A percentile compares a stretch with the other conserved stretches of the same genome.
phyloP scores from a whole-genome alignment of 2,113 vertebrate genomes.

The Poecilia latipinna region DNA sequence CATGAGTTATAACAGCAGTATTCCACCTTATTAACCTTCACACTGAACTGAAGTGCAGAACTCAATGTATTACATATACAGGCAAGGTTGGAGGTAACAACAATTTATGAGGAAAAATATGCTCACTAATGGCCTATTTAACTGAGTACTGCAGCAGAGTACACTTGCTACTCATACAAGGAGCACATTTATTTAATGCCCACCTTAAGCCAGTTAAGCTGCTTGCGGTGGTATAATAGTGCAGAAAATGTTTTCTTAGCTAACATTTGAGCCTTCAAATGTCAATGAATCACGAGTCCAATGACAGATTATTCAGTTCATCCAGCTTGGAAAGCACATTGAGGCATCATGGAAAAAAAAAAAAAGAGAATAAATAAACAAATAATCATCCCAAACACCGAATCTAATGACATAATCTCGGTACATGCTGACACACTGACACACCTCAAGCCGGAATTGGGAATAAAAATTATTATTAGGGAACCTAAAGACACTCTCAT shows the following conservation, averaged over 20 bases:
- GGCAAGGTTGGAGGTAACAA: too few species aligned
- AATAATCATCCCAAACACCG: neutral
- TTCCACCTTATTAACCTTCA: too few species aligned
- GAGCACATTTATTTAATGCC: neutral
- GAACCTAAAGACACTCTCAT: neutral
- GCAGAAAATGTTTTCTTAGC: slow-evolving; percentile 9
- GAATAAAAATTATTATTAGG: neutral
- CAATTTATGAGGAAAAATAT: neutral
- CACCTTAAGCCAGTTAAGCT: neutral
- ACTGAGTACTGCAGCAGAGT: neutral
- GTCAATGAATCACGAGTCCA: neutral
- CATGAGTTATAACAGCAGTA: too few species aligned
- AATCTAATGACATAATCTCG: neutral
- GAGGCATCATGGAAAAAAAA: neutral
- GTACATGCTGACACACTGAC: neutral
- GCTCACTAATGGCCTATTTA: neutral
- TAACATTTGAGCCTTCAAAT: neutral
- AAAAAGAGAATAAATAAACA: too few species aligned
- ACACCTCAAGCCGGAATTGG: neutral
- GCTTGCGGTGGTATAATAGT: neutral
- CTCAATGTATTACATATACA: neutral
- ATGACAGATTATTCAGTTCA: neutral
- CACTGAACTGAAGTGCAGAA: neutral
- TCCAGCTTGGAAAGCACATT: neutral
- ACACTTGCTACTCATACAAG: neutral